Evolutionary conservation across 1,140 invertebrate genomes (phyloP), one percentile per base, ranked within the genome.

Genomic region (Charaxes varanes): DNA sequence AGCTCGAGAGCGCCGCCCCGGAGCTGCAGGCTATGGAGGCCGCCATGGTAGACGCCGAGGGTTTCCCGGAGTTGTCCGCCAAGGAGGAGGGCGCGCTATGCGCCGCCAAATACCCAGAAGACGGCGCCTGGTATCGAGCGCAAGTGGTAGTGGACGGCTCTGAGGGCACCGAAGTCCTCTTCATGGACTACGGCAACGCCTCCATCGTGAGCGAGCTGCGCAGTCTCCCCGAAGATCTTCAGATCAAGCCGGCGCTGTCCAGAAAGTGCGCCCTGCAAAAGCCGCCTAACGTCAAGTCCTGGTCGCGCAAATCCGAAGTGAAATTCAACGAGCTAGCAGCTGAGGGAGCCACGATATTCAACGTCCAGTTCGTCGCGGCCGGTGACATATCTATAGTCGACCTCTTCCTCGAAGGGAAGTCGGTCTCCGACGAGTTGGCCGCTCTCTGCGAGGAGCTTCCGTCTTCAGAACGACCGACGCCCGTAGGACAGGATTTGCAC

Each of bases 171-270:
- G 89, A 91, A 73, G 90, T 92, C 1, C 58, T 90, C 1, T 92
- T 91, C 55, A 88, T 92, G 63, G 92, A 93, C 76, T 93, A 92
- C 56, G 91, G 91, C 11, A 92, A 93, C 66, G 88, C 88, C 0
- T 88, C 88, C 6, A 82, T 86, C 4, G 86, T 86, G 0, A 86
- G 82, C 12, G 86, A 88, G 55, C 67, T 92, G 18, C 70, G 87
- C 15, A 84, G 84, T 52, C 68, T 93, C 10, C 90, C 91, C 1
- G 86, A 89, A 36, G 86, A 90, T 38, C 70, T 93, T 2, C 85
- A 88, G 13, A 65, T 80, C 6, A 79, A 88, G 41, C 87, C 88
- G 3, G 79, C 86, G 3, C 54, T 92, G 0, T 88, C 90, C 0
- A 86, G 87, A 53, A 87, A 88, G 53, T 91, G 90, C 53, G 82